A percentile compares a stretch with the other conserved stretches of the same genome.
These are phyloP conservation scores for Saccopteryx leptura DNA, from an alignment of 2,113 vertebrate species.

Conservation along the genomic window DNA sequence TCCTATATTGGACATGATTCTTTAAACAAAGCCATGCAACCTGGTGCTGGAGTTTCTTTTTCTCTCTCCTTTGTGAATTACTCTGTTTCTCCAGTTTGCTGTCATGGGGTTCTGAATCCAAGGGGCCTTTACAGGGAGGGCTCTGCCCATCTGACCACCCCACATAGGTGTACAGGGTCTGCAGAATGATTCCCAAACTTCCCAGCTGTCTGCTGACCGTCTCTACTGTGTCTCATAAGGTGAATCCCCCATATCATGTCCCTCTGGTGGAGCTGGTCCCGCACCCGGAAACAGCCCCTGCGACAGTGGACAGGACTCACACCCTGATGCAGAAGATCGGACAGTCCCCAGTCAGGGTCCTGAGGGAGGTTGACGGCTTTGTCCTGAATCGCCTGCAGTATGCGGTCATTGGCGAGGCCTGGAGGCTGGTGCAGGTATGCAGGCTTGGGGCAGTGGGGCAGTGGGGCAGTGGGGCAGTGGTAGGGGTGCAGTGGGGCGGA, in stretches of 20 bases:
- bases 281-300: constrained; percentile 93
- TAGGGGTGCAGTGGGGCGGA: background rate
- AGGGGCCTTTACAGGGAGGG: background rate
- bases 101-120: background rate
- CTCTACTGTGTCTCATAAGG: constrained; percentile 86
- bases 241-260: constrained; percentile 97
- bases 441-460: background rate
- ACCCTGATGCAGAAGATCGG: constrained; percentile 94
- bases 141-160: no score
- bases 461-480: background rate
- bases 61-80: background rate
- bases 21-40: background rate
- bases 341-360: constrained; percentile 94
- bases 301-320: constrained; percentile 91
- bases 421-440: constrained; percentile 96
- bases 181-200: no score
- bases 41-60: background rate
- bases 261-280: constrained; percentile 98
- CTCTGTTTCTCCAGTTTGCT: constrained; percentile 7
- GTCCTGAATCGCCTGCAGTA: constrained; percentile 97
- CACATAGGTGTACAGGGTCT: no score
- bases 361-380: constrained; percentile 95
- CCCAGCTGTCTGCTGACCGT: background rate
- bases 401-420: constrained; percentile 96
- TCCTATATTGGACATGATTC: background rate